Conservation (phyloP, 2,113 vertebrate species). For the Anthoscopus minutus region DNA sequence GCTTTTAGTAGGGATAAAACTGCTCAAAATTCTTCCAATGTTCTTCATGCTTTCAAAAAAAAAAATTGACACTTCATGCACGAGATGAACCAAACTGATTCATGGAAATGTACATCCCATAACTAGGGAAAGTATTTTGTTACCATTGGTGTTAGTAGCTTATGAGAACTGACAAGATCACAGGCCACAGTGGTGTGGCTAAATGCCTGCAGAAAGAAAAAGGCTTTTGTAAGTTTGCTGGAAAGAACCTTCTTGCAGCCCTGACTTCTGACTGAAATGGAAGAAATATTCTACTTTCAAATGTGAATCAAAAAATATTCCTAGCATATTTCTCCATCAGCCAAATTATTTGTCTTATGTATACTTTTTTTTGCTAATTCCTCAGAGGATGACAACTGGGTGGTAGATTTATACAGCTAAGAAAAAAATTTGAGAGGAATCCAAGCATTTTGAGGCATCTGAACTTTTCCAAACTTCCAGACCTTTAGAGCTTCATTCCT, state of each 20-base stretch:
- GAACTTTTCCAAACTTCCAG: constrained; percentile 54
- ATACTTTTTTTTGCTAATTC: constrained; percentile 35
- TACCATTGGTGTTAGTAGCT: constrained; percentile 54
- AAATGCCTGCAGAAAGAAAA: constrained; percentile 58
- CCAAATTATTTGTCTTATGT: constrained; percentile 43
- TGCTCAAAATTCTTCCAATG: neutral
- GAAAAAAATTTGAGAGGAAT: constrained; percentile 33
- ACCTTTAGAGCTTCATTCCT: constrained; percentile 45
- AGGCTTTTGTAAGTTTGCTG: constrained; percentile 55
- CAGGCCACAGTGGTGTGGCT: constrained; percentile 29
- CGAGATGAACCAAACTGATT: constrained; percentile 47
- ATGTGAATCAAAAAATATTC: constrained; percentile 45
- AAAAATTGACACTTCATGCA: neutral
- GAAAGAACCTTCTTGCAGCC: constrained; percentile 30
- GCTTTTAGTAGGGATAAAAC: neutral
- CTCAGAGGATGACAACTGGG: constrained; percentile 42
- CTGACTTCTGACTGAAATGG: constrained; percentile 34
- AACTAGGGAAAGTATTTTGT: constrained; percentile 59
- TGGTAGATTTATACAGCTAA: constrained; percentile 61
- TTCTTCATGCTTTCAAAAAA: neutral
- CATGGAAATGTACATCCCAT: constrained; percentile 52
- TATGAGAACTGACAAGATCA: constrained; percentile 68
- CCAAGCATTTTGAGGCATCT: constrained; percentile 53
- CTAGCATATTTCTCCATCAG: constrained; percentile 43
- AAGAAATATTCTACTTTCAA: constrained; percentile 57